Conservation (phyloP, 2,113 vertebrate genomes). For the Butorides virescens region DNA sequence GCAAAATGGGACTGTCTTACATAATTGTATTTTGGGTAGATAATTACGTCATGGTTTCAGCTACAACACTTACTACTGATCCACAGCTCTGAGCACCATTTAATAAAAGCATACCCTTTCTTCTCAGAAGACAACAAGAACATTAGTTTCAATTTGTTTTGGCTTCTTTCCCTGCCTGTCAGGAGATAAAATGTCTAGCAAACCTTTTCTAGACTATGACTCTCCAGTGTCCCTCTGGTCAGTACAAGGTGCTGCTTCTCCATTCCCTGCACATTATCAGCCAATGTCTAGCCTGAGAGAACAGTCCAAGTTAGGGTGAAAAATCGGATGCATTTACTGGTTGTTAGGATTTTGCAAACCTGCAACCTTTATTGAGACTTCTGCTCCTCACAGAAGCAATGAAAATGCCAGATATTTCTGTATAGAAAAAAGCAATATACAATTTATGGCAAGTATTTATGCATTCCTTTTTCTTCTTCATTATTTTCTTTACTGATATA, state of each 20-base stretch:
- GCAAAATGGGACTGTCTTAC: not conserved
- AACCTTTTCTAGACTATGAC: not conserved
- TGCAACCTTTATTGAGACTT: not conserved
- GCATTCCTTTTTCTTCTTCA: not conserved
- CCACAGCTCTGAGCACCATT: not conserved
- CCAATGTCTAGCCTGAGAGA: not conserved
- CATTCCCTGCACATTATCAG: not conserved
- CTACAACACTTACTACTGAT: not conserved
- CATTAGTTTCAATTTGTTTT: not conserved
- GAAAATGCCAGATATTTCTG: not conserved
- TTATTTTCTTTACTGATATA: not conserved
- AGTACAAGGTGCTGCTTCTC: not conserved
- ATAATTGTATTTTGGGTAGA: not conserved
- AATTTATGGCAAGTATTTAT: not conserved
- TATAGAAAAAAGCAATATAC: not conserved
- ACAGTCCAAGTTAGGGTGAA: not conserved
- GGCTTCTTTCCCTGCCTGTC: not conserved
- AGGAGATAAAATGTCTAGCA: not conserved
- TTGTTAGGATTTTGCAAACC: not conserved
- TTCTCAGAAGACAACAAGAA: not conserved
- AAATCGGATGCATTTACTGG: not conserved
- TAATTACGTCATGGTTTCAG: not conserved
- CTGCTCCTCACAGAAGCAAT: not conserved
- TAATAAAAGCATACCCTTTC: not conserved
- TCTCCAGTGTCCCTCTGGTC: not conserved